Conservation (phyloP, 2,797 vertebrate species). For the Hybognathus amarus region DNA sequence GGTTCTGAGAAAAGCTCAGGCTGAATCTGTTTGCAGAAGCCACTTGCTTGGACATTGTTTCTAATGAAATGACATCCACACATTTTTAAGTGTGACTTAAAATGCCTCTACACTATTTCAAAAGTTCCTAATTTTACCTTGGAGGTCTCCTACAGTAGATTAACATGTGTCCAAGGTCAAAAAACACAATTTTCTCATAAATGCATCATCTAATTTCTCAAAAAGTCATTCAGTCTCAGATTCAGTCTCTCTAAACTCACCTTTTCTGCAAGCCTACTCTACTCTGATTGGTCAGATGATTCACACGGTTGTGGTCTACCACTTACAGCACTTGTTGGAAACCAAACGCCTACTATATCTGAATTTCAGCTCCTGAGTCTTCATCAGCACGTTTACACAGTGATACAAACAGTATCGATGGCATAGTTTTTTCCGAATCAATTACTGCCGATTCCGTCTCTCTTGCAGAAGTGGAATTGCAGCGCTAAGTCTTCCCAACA, state of each 20-base stretch:
- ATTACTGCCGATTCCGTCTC: neutral
- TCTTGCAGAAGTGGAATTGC: neutral
- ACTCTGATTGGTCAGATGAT: neutral
- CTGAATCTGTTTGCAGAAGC: neutral
- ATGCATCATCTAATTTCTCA: neutral
- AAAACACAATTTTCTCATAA: neutral
- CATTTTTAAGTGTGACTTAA: neutral
- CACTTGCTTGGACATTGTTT: neutral
- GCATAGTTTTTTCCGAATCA: neutral
- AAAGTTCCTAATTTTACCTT: neutral
- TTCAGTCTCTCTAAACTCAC: neutral
- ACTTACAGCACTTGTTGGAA: neutral
- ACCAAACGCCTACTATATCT: neutral
- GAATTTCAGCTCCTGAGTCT: neutral
- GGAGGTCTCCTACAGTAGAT: neutral
- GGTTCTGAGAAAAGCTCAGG: neutral
- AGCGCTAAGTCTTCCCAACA: neutral
- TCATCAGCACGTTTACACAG: neutral
- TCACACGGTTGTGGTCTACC: neutral
- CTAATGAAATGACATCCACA: neutral
- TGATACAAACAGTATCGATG: neutral
- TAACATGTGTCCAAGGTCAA: neutral
- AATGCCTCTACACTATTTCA: neutral
- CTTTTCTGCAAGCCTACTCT: neutral
- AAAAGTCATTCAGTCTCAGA: neutral